Evolutionary conservation across 2,113 vertebrate species (phyloP).

Genomic region (Amazona vittata): DNA sequence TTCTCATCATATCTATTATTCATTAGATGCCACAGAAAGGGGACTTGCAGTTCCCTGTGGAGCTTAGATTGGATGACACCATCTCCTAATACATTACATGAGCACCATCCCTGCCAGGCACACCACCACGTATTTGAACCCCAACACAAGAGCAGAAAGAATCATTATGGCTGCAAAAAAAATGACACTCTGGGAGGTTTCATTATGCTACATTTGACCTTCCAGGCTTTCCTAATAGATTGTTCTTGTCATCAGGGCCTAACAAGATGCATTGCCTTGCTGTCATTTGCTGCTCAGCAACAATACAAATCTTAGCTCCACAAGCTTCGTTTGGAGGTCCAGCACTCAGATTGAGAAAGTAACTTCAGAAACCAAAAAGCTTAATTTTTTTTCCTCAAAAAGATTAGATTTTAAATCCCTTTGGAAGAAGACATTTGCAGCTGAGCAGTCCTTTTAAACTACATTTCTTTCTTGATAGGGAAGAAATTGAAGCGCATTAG

Average conservation of each 20-base stretch:
- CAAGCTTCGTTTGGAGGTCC: neutral
- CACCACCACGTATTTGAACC: rapidly evolving
- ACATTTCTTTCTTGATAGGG: neutral
- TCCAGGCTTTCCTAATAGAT: neutral
- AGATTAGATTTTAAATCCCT: constrained; percentile 32
- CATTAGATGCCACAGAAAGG: neutral
- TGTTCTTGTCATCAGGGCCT: neutral
- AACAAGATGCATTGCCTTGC: neutral
- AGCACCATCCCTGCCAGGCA: neutral
- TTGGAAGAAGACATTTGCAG: constrained; percentile 11
- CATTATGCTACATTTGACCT: neutral
- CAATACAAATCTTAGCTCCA: neutral
- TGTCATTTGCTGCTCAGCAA: constrained; percentile 3
- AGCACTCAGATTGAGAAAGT: neutral
- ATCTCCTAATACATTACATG: neutral
- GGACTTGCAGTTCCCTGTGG: neutral
- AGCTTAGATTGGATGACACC: rapidly evolving
- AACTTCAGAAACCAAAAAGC: neutral
- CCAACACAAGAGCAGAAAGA: neutral
- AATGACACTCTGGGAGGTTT: neutral
- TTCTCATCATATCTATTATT: neutral
- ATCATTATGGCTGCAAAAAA: neutral
- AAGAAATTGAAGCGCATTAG: neutral
- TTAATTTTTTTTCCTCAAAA: neutral
- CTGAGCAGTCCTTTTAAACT: neutral